Percentiles rank a stretch among this genome's conserved stretches.
Evolutionary conservation across 2,888 invertebrate genomes (phyloP).

Genomic region (Cylindroiulus punctatus): DNA sequence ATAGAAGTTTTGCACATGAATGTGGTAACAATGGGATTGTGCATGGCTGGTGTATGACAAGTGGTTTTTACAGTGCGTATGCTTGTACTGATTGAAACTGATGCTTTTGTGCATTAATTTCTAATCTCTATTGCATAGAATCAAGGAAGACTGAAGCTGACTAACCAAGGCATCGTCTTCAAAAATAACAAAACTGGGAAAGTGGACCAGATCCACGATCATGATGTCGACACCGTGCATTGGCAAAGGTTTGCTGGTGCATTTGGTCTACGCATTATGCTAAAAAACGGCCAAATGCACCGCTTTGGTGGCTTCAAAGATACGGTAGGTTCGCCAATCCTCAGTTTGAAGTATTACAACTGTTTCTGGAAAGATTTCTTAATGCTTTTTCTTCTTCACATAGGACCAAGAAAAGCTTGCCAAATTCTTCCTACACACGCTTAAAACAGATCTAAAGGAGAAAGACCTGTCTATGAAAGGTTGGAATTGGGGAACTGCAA

Average conservation of each 20-base stretch:
- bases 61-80: too few species aligned
- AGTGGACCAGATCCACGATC: conserved; percentile 85
- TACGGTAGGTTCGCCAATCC: conserved; percentile 70
- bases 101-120: too few species aligned
- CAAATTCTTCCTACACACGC: conserved; percentile 85
- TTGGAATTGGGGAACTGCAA: conserved; percentile 99
- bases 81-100: too few species aligned
- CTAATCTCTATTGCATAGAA: too few species aligned
- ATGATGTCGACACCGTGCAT: conserved; percentile 89
- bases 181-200: conserved; percentile 97
- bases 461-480: conserved; percentile 94
- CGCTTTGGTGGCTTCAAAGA: conserved; percentile 96
- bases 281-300: conserved; percentile 89
- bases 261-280: conserved; percentile 87
- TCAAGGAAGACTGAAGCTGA: conserved; percentile 89
- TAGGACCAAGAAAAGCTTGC: conserved; percentile 93
- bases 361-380: background rate
- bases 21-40: too few species aligned
- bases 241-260: conserved; percentile 92
- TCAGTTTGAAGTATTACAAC: too few species aligned
- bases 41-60: too few species aligned
- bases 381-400: background rate
- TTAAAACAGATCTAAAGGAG: conserved; percentile 86
- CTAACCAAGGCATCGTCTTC: conserved; percentile 88
- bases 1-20: too few species aligned